These are phyloP conservation scores for Antigone vipio DNA, from an alignment of 2,113 vertebrate species.

Conservation along the genomic window DNA sequence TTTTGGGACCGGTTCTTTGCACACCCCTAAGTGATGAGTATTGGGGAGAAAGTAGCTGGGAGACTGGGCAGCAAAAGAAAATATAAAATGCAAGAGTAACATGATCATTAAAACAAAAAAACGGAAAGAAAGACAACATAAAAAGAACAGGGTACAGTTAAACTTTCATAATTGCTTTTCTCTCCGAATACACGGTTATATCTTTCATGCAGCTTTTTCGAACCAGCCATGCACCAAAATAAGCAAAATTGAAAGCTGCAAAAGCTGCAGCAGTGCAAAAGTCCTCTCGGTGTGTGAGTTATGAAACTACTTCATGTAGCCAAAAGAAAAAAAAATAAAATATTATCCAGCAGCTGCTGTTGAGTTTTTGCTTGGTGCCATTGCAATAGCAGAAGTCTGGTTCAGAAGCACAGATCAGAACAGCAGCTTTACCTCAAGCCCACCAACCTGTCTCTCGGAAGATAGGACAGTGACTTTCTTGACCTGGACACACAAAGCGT, in stretches of 20 bases:
- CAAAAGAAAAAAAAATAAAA: conserved; percentile 61
- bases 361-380: conserved; percentile 70
- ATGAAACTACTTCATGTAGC: conserved; percentile 62
- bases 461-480: conserved; percentile 78
- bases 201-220: conserved; percentile 75
- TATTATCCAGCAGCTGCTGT: conserved; percentile 70
- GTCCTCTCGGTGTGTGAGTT: conserved; percentile 48
- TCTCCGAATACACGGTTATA: conserved; percentile 66
- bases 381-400: conserved; percentile 68
- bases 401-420: conserved; percentile 67
- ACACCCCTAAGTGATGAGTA: conserved; percentile 80
- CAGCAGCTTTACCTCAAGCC: conserved; percentile 83
- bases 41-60: conserved; percentile 77
- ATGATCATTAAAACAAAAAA: conserved; percentile 68
- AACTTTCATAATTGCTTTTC: conserved; percentile 69
- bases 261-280: conserved; percentile 71
- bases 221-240: conserved; percentile 79
- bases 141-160: conserved; percentile 85
- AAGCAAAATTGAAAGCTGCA: conserved; percentile 75
- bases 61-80: conserved; percentile 77
- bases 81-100: conserved; percentile 75
- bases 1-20: conserved; percentile 78
- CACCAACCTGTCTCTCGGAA: conserved; percentile 81
- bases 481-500: conserved; percentile 84
- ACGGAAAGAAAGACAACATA: conserved; percentile 80